These are phyloP conservation scores for Argopecten irradians DNA, from an alignment of 1,140 invertebrate species.

Conservation along the genomic window DNA sequence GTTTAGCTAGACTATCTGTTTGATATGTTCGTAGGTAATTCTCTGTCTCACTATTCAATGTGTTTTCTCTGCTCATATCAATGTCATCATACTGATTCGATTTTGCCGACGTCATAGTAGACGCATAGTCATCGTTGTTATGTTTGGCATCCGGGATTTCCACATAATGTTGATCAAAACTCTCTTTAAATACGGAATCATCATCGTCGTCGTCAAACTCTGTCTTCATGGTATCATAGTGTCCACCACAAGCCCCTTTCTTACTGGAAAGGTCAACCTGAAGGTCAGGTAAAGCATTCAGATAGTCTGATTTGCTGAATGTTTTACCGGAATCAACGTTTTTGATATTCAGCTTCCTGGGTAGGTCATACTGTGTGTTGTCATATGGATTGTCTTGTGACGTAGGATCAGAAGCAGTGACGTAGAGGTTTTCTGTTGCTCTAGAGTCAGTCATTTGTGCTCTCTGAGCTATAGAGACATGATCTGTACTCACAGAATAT, in stretches of 20 bases:
- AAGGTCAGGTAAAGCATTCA: not conserved
- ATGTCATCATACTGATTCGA: not conserved
- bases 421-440: not conserved
- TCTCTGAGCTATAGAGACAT: not conserved
- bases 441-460: not conserved
- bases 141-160: not conserved
- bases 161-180: not conserved
- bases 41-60: not conserved
- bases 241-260: not conserved
- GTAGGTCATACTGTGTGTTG: not conserved
- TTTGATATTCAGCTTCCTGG: not conserved
- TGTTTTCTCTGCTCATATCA: slow-evolving; percentile 5
- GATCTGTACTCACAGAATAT: slow-evolving; percentile 4
- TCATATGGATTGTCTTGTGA: not conserved
- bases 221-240: not conserved
- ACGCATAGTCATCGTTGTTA: not conserved
- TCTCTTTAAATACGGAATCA: not conserved
- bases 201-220: not conserved
- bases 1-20: not conserved
- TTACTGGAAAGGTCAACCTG: not conserved
- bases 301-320: not conserved
- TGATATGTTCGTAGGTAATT: not conserved
- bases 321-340: not conserved
- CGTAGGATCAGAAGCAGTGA: not conserved
- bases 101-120: not conserved